Evolutionary conservation across 2,797 vertebrate genomes (phyloP), one percentile per base, ranked within the genome.

Genomic region (Pipistrellus pipistrellus): DNA sequence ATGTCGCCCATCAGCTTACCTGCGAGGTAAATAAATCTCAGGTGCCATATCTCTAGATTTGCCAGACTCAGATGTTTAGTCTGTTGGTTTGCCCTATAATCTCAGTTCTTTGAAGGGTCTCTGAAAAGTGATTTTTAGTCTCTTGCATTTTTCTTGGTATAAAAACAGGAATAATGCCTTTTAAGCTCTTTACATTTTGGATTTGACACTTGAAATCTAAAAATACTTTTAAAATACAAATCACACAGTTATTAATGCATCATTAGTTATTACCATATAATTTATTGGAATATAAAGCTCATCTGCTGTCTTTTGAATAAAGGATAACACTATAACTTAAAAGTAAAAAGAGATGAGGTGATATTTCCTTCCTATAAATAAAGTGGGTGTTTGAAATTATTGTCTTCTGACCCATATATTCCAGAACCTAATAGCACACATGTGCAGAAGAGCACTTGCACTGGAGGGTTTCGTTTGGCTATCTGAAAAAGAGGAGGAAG

Each of bases 221-320:
- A 84, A 81, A 76, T 11, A 30, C 18, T 81, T 66, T 62, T 59
- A 77, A 71, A 90, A 38, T 64, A 62, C 7, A 71, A 35, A 80
- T 62, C 44, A 21, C 35, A 38, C 6, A 66, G 27, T 18, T 51
- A 6, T 78, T 14, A 75, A 64, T 41, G 3, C 6, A 30, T 12
- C 20, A 25, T 30, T 41, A 25, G n/a, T 51, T 80, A 38, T 92
- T 75, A 3, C 1, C 25, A 11, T 35, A 5, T 46, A 32, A 73
- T 55, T 32, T 59, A 41, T 32, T 46, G 25, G 18, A 32, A 4
- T 88, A 32, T 57, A 44, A 44, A 51, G 18, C 6, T 48, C 27
- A 66, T 53, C n/a, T 27, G 3, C 81, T 75, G 5, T 30, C 15
- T 38, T 81, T 72, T 72, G 25, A 41, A 88, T 27, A 41, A 78